A percentile compares a stretch with the other conserved stretches of the same genome.
Evolutionary conservation across 2,113 vertebrate genomes (phyloP).

Genomic region (Psammodynastes pulverulentus): DNA sequence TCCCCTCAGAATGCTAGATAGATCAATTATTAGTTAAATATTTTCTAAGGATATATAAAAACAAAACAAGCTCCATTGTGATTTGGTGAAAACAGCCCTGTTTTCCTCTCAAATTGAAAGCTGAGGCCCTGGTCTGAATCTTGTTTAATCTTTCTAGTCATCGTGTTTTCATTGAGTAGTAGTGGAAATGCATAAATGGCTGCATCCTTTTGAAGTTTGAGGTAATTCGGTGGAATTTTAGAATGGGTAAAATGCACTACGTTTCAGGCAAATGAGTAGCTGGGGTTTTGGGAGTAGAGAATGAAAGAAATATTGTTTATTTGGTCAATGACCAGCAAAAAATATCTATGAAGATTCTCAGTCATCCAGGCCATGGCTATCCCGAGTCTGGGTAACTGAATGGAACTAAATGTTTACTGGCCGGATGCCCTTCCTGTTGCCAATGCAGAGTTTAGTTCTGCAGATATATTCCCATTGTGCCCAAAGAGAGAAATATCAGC

Average conservation of each 20-base stretch:
- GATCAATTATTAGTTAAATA: background rate
- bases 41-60: background rate
- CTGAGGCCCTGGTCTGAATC: background rate
- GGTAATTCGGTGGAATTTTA: background rate
- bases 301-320: background rate
- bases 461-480: too few relatives aligned
- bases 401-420: too few relatives aligned
- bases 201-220: background rate
- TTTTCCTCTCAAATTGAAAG: background rate
- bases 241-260: background rate
- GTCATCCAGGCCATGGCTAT: too few relatives aligned
- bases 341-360: too few relatives aligned
- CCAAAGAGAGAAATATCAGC: too few relatives aligned
- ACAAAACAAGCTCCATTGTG: background rate
- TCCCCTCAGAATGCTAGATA: background rate
- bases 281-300: background rate
- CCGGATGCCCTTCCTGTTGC: too few relatives aligned
- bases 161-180: background rate
- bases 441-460: too few relatives aligned
- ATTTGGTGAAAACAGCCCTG: background rate
- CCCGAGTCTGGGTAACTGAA: too few relatives aligned
- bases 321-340: background rate
- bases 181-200: background rate
- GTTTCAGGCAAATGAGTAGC: background rate
- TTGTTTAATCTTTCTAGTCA: background rate